A percentile compares a stretch with the other conserved stretches of the same genome.
Conservation (phyloP, 2,113 vertebrate genomes). For the Neotoma lepida region DNA sequence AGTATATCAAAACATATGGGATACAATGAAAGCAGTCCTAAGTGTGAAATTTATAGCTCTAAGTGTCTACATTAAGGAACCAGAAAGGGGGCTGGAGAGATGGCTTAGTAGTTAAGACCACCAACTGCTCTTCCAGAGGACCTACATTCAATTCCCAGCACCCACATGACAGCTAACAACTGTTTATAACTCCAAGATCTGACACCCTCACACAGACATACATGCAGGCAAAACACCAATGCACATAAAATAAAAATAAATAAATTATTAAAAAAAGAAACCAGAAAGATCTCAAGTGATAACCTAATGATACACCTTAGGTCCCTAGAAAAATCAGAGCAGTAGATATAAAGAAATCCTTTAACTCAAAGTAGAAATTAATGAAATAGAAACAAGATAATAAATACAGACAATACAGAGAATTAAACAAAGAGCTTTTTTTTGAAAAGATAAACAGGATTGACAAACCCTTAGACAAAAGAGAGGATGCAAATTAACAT, state of each 20-base stretch:
- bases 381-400: neutral
- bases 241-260: too few relatives aligned
- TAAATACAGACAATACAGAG: neutral
- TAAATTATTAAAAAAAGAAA: neutral
- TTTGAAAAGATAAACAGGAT: neutral
- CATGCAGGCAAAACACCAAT: too few relatives aligned
- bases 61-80: neutral
- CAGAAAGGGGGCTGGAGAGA: neutral
- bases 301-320: neutral
- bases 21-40: neutral
- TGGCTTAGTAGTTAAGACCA: too few relatives aligned
- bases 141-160: too few relatives aligned
- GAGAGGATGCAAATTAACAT: neutral
- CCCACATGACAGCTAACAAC: too few relatives aligned
- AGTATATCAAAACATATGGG: neutral
- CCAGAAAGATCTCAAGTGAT: neutral
- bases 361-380: neutral
- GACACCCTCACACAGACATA: too few relatives aligned
- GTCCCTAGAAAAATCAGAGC: neutral
- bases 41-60: neutral
- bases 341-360: neutral
- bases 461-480: neutral
- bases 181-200: too few relatives aligned
- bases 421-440: neutral
- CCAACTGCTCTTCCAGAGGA: too few relatives aligned